phyloP scores from a whole-genome alignment of 2,888 invertebrate species.

The Prosopocoilus inquinatus region DNA sequence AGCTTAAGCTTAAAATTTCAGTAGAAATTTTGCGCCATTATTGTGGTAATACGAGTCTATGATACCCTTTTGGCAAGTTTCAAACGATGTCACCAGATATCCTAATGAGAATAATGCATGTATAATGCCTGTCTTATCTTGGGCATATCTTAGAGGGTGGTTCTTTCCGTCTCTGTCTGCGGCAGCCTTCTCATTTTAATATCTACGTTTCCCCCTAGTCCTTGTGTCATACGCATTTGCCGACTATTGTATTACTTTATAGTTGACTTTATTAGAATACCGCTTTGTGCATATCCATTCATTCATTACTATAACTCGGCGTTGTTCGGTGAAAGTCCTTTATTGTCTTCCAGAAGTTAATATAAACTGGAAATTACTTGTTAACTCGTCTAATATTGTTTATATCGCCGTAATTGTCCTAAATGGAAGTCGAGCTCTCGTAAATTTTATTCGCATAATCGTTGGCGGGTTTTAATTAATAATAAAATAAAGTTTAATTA shows the following conservation, averaged over 20 bases:
- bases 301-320: slow-evolving; percentile 7
- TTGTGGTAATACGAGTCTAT: slow-evolving; percentile 12
- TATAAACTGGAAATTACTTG: slow-evolving; percentile 21
- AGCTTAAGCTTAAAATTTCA: slow-evolving; percentile 21
- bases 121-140: slow-evolving; percentile 28
- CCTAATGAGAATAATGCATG: slow-evolving; percentile 31
- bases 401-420: slow-evolving; percentile 10
- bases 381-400: slow-evolving; percentile 18
- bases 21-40: slow-evolving; percentile 12
- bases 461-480: not conserved
- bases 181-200: slow-evolving; percentile 20
- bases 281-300: slow-evolving; percentile 17
- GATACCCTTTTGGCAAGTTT: slow-evolving; percentile 20
- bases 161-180: slow-evolving; percentile 9
- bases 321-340: slow-evolving; percentile 1
- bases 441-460: not conserved
- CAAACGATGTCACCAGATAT: slow-evolving; percentile 30
- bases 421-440: not conserved
- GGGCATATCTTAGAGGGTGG: slow-evolving; percentile 21
- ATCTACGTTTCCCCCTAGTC: slow-evolving; percentile 10
- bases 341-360: slow-evolving; percentile 11
- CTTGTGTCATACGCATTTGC: slow-evolving; percentile 27
- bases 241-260: slow-evolving; percentile 27
- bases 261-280: slow-evolving; percentile 22
- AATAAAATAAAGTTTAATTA: not conserved